Conservation (phyloP, 2,797 vertebrate species). For the Onychomys leucogaster region DNA sequence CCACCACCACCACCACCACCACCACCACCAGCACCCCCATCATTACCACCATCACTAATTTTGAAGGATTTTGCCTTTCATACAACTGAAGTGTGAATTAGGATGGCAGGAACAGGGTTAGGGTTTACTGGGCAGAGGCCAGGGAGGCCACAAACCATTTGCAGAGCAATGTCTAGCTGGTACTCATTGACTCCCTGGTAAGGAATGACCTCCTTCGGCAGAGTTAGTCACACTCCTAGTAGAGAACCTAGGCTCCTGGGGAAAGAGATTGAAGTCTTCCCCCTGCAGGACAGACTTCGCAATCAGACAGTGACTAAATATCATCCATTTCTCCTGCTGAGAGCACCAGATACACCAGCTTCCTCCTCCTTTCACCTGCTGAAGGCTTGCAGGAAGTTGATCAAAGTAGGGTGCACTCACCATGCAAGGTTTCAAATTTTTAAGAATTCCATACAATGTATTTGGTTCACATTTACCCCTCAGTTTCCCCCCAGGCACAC, state of each 20-base stretch:
- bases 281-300: not conserved
- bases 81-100: not conserved
- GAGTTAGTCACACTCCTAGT: not conserved
- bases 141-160: not conserved
- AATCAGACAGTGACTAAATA: not conserved
- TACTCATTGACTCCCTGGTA: not conserved
- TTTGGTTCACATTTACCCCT: not conserved
- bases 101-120: not conserved
- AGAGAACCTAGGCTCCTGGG: not conserved
- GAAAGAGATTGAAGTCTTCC: not conserved
- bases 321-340: not conserved
- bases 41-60: not conserved
- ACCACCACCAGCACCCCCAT: not conserved
- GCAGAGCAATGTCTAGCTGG: not conserved
- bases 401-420: not conserved
- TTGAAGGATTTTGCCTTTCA: not conserved
- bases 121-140: not conserved
- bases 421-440: not conserved
- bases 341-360: not conserved
- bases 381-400: not conserved
- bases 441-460: not conserved
- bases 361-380: not conserved
- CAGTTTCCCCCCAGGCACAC: not conserved
- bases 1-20: accelerated
- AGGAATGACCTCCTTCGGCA: not conserved